Evolutionary conservation across 2,888 invertebrate species (phyloP).

Genomic region (Cephus nigrinus): DNA sequence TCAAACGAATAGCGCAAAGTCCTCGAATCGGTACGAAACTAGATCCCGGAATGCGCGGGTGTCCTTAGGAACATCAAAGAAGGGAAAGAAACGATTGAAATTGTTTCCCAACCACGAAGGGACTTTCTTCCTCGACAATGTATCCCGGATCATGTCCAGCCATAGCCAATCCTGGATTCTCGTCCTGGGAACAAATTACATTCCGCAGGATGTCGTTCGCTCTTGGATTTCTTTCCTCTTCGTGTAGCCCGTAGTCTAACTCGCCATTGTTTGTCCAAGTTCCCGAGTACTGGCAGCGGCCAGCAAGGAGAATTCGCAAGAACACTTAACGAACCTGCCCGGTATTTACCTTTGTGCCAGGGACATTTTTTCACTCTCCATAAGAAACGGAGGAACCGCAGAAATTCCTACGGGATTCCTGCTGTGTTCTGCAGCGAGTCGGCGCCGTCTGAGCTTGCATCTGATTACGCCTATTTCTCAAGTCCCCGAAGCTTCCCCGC

Average conservation of each 20-base stretch:
- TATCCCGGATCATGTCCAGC: neutral
- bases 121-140: constrained; percentile 11
- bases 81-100: constrained; percentile 57
- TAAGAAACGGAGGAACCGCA: neutral
- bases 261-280: constrained; percentile 20
- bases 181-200: constrained; percentile 56
- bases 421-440: too few species aligned
- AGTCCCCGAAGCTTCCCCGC: too few species aligned
- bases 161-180: constrained; percentile 51
- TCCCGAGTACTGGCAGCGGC: neutral
- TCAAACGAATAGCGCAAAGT: constrained; percentile 18
- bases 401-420: neutral
- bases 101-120: constrained; percentile 53
- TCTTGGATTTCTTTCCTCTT: constrained; percentile 37
- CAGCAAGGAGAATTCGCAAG: too few species aligned
- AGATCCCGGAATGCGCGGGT: constrained; percentile 50
- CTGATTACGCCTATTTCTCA: too few species aligned
- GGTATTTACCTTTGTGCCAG: too few species aligned
- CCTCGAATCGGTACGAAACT: constrained; percentile 13
- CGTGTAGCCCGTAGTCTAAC: constrained; percentile 15
- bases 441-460: too few species aligned
- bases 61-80: constrained; percentile 59
- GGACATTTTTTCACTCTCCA: too few species aligned
- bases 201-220: constrained; percentile 48
- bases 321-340: too few species aligned